phyloP scores from a whole-genome alignment of 1,140 invertebrate genomes.

The Mesaphorura yosii region DNA sequence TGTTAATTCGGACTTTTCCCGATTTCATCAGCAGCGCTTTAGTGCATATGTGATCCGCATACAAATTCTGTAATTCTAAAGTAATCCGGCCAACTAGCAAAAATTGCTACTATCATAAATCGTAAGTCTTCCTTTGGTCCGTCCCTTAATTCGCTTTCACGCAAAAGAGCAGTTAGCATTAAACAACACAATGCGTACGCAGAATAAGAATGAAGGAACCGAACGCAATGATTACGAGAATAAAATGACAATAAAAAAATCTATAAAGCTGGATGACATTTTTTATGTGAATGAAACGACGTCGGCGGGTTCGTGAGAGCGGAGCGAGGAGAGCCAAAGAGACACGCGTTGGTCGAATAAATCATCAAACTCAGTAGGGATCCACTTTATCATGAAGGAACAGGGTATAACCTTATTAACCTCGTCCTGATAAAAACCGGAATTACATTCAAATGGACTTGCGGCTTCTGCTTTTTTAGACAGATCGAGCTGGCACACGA shows the following conservation, averaged over 20 bases:
- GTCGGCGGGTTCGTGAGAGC: not conserved
- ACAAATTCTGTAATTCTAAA: no score
- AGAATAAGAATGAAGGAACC: not conserved
- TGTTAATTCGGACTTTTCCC: no score
- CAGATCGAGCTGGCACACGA: no score
- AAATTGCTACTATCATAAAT: no score
- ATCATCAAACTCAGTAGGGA: slow-evolving; percentile 5
- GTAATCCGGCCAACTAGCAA: no score
- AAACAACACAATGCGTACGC: not conserved
- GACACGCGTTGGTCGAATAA: not conserved
- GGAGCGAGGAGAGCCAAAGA: no score
- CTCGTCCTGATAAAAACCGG: slow-evolving; percentile 1
- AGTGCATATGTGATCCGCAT: no score
- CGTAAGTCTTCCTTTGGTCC: no score
- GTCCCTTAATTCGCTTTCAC: no score
- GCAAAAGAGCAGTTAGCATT: no score
- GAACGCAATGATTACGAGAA: not conserved
- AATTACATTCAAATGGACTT: slow-evolving; percentile 1
- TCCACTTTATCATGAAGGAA: slow-evolving; percentile 7
- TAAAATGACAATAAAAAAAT: slow-evolving; percentile 5
- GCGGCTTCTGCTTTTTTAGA: no score
- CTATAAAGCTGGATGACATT: not conserved
- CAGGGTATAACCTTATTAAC: slow-evolving; percentile 7
- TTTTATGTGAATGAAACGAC: not conserved
- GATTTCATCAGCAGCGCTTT: no score